These are phyloP conservation scores for Eupelmus urozonus DNA, from an alignment of 2,888 invertebrate species.

Conservation along the genomic window DNA sequence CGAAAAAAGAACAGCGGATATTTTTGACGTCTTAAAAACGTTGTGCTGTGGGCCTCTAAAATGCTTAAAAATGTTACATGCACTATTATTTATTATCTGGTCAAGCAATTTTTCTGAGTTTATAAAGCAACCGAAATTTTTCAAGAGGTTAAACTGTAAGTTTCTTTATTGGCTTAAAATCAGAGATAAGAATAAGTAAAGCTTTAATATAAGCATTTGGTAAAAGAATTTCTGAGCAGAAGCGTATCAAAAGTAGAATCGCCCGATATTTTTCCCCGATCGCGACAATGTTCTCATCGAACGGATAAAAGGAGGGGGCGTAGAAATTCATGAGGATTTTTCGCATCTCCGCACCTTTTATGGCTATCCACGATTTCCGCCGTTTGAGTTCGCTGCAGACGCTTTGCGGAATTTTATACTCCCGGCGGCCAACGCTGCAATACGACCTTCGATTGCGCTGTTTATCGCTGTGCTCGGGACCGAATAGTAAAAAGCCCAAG, in stretches of 20 bases:
- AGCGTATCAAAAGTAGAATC: background rate
- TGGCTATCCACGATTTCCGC: constrained; percentile 11
- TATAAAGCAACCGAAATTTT: too few relatives aligned
- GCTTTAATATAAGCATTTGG: background rate
- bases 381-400: constrained; percentile 16
- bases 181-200: background rate
- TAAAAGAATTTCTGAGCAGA: background rate
- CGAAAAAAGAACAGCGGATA: too few relatives aligned
- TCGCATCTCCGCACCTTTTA: background rate
- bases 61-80: too few relatives aligned
- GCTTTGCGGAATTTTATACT: background rate
- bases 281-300: constrained; percentile 27
- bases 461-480: constrained; percentile 25
- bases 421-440: background rate
- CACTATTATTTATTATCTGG: too few relatives aligned
- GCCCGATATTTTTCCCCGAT: background rate
- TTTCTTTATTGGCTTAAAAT: background rate
- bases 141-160: too few relatives aligned
- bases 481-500: constrained; percentile 52
- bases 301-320: background rate
- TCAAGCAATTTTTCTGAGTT: too few relatives aligned
- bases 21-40: too few relatives aligned
- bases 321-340: constrained; percentile 35
- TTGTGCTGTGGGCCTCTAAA: too few relatives aligned
- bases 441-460: constrained; percentile 29